phyloP scores from a whole-genome alignment of 2,888 invertebrate genomes.

The Masnerella sp. region DNA sequence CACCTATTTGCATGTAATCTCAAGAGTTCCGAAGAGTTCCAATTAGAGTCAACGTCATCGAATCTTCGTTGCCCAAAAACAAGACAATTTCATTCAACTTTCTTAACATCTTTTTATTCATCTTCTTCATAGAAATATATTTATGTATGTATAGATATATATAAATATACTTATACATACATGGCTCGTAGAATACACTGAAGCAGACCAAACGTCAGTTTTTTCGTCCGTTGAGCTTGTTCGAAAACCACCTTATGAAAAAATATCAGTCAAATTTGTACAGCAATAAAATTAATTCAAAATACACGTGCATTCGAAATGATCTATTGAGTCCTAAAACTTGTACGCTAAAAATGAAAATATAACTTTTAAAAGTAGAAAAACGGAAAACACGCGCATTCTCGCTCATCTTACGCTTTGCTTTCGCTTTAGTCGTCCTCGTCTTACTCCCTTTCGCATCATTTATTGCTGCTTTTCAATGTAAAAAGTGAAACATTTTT shows the following conservation, averaged over 20 bases:
- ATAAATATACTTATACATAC: constrained; percentile 27
- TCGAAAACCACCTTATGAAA: constrained; percentile 49
- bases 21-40: constrained; percentile 4
- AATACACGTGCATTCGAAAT: constrained; percentile 52
- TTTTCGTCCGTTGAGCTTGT: constrained; percentile 55
- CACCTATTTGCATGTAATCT: constrained; percentile 8
- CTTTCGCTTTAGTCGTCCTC: background rate
- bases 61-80: constrained; percentile 10
- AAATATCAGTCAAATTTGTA: constrained; percentile 59
- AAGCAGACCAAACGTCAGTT: constrained; percentile 59
- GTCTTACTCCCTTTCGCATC: constrained; percentile 18
- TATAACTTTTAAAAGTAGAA: constrained; percentile 52
- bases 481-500: constrained; percentile 48
- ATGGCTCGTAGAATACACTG: constrained; percentile 31
- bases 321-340: constrained; percentile 37
- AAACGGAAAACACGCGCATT: constrained; percentile 48
- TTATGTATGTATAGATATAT: constrained; percentile 13
- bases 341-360: constrained; percentile 52
- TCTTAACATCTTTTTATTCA: constrained; percentile 43
- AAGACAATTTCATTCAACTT: constrained; percentile 40
- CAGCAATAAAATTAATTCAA: constrained; percentile 53
- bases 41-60: constrained; percentile 11
- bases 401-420: constrained; percentile 16
- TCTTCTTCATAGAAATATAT: constrained; percentile 30
- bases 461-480: constrained; percentile 49